Conservation (phyloP, 2,797 vertebrate species). For the Amniataba percoides region DNA sequence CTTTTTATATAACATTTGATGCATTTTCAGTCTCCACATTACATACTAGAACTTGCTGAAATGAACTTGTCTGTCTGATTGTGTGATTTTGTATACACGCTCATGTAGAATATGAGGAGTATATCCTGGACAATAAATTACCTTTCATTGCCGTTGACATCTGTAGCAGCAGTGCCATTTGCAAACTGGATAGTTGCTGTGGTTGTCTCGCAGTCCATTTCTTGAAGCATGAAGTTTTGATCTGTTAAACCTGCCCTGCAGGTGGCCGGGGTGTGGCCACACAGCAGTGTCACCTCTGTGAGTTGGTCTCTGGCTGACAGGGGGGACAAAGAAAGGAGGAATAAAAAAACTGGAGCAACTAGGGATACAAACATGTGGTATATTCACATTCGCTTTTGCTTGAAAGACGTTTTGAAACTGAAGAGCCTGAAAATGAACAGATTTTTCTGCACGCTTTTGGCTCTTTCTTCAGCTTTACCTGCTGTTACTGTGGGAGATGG, state of each 20-base stretch:
- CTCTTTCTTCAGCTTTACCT: slow-evolving; percentile 49
- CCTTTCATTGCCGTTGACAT: slow-evolving; percentile 75
- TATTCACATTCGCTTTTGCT: too few relatives aligned
- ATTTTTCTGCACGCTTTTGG: neutral
- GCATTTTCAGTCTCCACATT: neutral
- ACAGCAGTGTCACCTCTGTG: slow-evolving; percentile 76
- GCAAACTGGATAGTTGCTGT: slow-evolving; percentile 48
- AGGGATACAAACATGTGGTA: neutral
- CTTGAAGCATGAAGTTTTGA: slow-evolving; percentile 84
- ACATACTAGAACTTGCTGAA: neutral
- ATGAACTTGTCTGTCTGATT: neutral
- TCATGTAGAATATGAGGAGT: slow-evolving; percentile 1
- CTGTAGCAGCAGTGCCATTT: slow-evolving; percentile 69
- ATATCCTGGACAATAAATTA: slow-evolving; percentile 40
- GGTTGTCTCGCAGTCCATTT: slow-evolving; percentile 74
- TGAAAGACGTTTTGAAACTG: too few relatives aligned
- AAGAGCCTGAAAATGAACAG: neutral
- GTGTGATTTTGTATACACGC: neutral
- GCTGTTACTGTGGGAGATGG: slow-evolving; percentile 43
- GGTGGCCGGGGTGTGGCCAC: slow-evolving; percentile 62
- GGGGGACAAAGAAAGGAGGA: slow-evolving; percentile 18
- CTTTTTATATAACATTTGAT: neutral
- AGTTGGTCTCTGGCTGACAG: slow-evolving; percentile 69
- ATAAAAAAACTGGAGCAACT: neutral
- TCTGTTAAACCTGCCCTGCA: slow-evolving; percentile 74